Evolutionary conservation across 2,888 invertebrate species (phyloP).

Genomic region (Ornithoptera priamus): DNA sequence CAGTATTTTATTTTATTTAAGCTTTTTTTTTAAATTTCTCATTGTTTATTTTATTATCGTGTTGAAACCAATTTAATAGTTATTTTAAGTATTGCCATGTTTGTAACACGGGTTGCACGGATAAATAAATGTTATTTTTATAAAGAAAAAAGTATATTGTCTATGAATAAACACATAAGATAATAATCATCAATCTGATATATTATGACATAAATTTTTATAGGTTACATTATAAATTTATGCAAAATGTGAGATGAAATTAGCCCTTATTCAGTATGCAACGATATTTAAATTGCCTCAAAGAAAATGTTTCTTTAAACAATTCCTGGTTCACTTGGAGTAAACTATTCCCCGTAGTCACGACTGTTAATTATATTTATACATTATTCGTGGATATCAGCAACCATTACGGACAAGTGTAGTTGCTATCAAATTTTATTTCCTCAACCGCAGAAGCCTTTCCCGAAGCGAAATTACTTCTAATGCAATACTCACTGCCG

Average conservation of each 20-base stretch:
- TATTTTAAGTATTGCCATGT: too few relatives aligned
- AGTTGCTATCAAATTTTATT: conserved; percentile 27
- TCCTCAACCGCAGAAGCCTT: not conserved
- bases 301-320: conserved; percentile 64
- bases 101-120: too few relatives aligned
- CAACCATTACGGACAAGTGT: conserved; percentile 40
- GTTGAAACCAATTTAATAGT: too few relatives aligned
- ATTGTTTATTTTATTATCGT: too few relatives aligned
- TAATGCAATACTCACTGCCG: not conserved
- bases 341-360: conserved; percentile 60
- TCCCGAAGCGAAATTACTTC: not conserved
- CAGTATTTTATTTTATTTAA: too few relatives aligned
- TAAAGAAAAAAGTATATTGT: too few relatives aligned
- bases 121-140: too few relatives aligned
- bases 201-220: too few relatives aligned
- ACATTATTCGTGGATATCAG: conserved; percentile 45
- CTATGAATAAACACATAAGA: too few relatives aligned
- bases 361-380: conserved; percentile 67
- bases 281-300: conserved; percentile 69
- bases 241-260: conserved; percentile 39
- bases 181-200: too few relatives aligned
- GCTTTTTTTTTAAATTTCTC: too few relatives aligned
- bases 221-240: not conserved
- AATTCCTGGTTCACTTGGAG: conserved; percentile 59
- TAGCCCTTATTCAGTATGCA: conserved; percentile 66